Conservation (phyloP, 1,140 invertebrate species). For the Lepidurus packardi region DNA sequence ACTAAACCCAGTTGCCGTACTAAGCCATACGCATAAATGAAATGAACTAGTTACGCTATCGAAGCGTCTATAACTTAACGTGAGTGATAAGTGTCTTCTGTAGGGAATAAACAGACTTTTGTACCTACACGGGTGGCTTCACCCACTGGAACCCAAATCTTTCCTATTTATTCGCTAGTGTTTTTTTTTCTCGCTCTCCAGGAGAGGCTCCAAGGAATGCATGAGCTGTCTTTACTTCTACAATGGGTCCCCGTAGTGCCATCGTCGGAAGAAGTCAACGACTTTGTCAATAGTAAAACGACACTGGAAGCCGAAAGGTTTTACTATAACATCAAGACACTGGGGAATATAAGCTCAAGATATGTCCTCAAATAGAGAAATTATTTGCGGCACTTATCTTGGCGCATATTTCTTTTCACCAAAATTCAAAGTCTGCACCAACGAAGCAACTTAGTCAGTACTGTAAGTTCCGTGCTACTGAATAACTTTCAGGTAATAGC, state of each 20-base stretch:
- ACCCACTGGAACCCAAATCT: not conserved
- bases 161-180: not conserved
- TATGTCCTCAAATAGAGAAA: not conserved
- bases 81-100: not conserved
- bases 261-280: conserved; percentile 8
- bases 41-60: too few relatives aligned
- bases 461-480: too few relatives aligned
- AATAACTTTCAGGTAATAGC: too few relatives aligned
- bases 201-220: not conserved
- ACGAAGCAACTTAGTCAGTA: too few relatives aligned
- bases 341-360: not conserved
- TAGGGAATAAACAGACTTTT: too few relatives aligned
- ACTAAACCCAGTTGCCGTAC: too few relatives aligned
- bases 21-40: too few relatives aligned
- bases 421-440: too few relatives aligned
- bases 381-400: not conserved
- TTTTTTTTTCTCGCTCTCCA: not conserved
- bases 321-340: not conserved
- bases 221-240: not conserved
- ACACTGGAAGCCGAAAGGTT: not conserved
- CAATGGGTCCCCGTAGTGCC: not conserved
- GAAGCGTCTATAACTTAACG: not conserved
- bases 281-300: conserved; percentile 7
- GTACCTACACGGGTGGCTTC: not conserved
- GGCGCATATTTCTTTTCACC: too few relatives aligned